These are phyloP conservation scores for Columbina picui DNA, from an alignment of 2,113 vertebrate genomes.

Conservation along the genomic window DNA sequence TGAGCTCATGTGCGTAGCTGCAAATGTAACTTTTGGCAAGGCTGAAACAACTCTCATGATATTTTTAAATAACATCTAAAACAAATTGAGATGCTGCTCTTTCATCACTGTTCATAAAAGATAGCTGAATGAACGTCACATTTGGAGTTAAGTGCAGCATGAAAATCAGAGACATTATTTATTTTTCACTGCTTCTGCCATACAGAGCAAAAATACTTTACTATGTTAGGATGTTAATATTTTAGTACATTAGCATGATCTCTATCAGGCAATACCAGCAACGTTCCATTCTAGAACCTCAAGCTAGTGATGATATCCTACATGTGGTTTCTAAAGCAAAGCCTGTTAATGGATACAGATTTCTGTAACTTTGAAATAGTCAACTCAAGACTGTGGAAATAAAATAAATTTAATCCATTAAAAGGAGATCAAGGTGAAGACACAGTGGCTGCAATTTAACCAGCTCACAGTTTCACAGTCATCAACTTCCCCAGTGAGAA, in stretches of 20 bases:
- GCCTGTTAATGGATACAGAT: not conserved
- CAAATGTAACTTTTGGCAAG: not conserved
- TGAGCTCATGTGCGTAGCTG: not conserved
- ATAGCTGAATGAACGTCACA: not conserved
- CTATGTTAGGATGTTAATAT: not conserved
- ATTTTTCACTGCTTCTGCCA: not conserved
- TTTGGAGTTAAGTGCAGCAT: not conserved
- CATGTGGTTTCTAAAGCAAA: not conserved
- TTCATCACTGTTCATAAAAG: not conserved
- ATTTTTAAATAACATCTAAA: not conserved
- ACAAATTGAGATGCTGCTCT: not conserved
- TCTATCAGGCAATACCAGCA: not conserved
- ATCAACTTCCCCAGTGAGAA: not conserved
- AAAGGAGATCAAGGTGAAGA: not conserved
- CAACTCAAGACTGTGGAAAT: not conserved
- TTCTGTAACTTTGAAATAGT: not conserved
- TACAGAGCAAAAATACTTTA: not conserved
- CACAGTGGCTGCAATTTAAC: not conserved
- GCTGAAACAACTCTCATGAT: not conserved
- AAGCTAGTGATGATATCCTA: not conserved
- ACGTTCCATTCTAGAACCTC: not conserved
- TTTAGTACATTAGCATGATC: not conserved
- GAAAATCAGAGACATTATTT: not conserved
- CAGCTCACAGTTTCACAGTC: not conserved
- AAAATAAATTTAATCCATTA: not conserved